Base-by-base conservation (phyloP, 2,888 invertebrate genomes). In the Ischnura elegans region DNA sequence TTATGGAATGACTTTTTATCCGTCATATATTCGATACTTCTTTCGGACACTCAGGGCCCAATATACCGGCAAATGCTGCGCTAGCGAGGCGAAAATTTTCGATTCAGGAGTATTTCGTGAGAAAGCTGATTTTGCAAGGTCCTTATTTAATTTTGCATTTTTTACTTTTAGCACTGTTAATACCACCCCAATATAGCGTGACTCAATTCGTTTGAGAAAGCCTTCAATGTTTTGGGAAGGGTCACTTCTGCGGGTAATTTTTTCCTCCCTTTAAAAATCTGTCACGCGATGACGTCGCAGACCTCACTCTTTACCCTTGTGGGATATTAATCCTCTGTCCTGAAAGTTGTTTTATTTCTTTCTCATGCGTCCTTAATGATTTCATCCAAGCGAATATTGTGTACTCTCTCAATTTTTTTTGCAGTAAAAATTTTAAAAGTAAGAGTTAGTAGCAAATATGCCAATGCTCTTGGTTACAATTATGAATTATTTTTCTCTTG, bases 201-300 rank as follows among this genome's bases (percentile, higher is more conserved):
- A 55, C 42, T 55, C 87, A 47, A 29, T 87, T 47, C 87, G 47
- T 51, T 55, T 25, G 36, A 51, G 21, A 25, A 42, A 36, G 36
- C 36, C 29, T 36, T 21, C 43, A 1, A n/a, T 25, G 86, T 47
- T 36, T 4, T 36, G 25, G 36, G 8, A 25, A n/a, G 36, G 29
- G 19, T 55, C 51, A 16, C 4, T 55, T 51, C 47, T 46, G 45
- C 86, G 46, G 45, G 46, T 25, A 46, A n/a, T 36, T n/a, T 25
- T 43, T 3, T 5, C 43, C 10, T 13, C 76, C 76, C 36, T 36
- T 36, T 45, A 13, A 8, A 45, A 21, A 46, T 45, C 55, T 51
- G 36, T 51, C 87, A 87, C 87, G 87, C 87, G 29, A 87, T 87
- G 29, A 36, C 51, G 29, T 51, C 46, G 87, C 51, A 51, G 51